Percentiles rank a stretch among this genome's conserved stretches.
These are phyloP conservation scores for Alfaro cultratus DNA, from an alignment of 2,797 vertebrate genomes.

Conservation along the genomic window DNA sequence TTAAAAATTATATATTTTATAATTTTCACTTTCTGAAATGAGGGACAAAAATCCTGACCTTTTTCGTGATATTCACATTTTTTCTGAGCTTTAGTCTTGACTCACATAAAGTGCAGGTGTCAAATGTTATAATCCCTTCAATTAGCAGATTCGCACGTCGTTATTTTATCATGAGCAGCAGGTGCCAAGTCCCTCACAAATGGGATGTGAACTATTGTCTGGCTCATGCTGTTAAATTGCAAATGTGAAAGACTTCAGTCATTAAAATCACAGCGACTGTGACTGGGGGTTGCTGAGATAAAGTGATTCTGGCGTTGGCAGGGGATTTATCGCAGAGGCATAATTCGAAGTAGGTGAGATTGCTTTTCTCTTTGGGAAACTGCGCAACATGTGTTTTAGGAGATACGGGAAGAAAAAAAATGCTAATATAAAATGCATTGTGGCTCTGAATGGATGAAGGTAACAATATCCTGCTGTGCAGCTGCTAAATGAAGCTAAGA, in stretches of 20 bases:
- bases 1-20: neutral
- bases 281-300: constrained; percentile 4
- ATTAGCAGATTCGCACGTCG: constrained; percentile 23
- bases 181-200: constrained; percentile 4
- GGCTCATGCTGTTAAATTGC: constrained; percentile 19
- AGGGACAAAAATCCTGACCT: neutral
- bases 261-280: constrained; percentile 24
- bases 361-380: constrained; percentile 9
- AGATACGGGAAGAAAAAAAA: constrained; percentile 6
- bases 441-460: neutral
- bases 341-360: constrained; percentile 1
- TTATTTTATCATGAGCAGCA: constrained; percentile 24
- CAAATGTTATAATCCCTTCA: constrained; percentile 14
- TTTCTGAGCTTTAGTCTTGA: neutral
- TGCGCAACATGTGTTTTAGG: constrained; percentile 2
- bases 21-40: neutral
- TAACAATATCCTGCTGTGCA: neutral
- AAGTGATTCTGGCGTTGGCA: constrained; percentile 22
- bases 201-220: constrained; percentile 29
- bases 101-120: neutral
- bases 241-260: constrained; percentile 24
- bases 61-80: neutral
- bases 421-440: neutral
- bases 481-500: neutral
- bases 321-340: constrained; percentile 3